phyloP scores from a whole-genome alignment of 2,888 invertebrate species.

The Nematopogon swammerdamellus region DNA sequence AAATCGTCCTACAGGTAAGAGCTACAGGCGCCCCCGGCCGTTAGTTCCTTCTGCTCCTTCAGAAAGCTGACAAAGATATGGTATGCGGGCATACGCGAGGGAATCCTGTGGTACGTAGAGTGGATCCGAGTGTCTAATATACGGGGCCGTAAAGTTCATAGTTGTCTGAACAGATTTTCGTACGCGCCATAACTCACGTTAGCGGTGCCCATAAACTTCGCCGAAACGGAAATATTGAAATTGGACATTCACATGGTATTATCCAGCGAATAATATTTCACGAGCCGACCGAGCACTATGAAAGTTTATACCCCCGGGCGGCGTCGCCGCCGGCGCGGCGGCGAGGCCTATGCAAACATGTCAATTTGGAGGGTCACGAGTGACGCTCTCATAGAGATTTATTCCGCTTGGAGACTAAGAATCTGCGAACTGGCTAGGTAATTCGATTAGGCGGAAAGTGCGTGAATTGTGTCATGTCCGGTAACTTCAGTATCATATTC shows the following conservation, averaged over 20 bases:
- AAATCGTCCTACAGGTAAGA: no score
- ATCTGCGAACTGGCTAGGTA: neutral
- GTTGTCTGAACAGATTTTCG: neutral
- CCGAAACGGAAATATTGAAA: neutral
- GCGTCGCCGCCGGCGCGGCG: no score
- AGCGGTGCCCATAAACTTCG: neutral
- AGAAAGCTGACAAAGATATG: no score
- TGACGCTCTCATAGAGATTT: neutral
- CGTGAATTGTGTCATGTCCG: no score
- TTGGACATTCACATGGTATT: neutral
- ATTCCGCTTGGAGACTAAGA: neutral
- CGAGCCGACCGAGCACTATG: neutral
- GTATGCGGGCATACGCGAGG: no score
- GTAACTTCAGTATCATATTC: no score
- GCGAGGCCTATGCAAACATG: neutral
- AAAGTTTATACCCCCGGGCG: neutral
- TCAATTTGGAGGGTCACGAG: neutral
- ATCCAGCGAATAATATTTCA: neutral
- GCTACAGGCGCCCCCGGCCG: no score
- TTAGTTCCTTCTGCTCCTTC: no score
- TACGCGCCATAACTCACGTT: neutral
- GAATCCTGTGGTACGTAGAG: no score
- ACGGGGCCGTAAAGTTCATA: neutral
- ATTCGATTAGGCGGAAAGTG: neutral
- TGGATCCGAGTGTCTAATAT: no score